A percentile compares a stretch with the other conserved stretches of the same genome.
phyloP scores from a whole-genome alignment of 1,140 invertebrate species.

The Saccostrea echinata region DNA sequence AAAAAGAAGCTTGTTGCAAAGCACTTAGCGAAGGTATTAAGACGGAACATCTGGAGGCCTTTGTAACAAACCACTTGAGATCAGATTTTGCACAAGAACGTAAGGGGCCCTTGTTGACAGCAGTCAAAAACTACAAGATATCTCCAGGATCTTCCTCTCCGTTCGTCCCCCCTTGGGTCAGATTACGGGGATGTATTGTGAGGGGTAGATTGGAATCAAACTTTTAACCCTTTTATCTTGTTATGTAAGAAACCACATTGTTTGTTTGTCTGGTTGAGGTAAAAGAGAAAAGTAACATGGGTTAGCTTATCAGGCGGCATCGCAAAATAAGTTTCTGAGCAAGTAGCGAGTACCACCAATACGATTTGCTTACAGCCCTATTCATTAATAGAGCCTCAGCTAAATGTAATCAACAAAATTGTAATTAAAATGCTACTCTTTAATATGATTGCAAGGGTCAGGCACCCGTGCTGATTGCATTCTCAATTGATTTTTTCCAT shows the following conservation, averaged over 20 bases:
- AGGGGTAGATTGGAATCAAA: conserved; percentile 10
- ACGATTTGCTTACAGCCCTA: background rate
- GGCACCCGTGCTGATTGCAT: background rate
- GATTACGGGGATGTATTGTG: background rate
- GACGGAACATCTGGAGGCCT: conserved; percentile 3
- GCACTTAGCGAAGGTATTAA: conserved; percentile 1
- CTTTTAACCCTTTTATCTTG: conserved; percentile 17
- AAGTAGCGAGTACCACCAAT: background rate
- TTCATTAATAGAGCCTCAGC: background rate
- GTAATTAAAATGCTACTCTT: background rate
- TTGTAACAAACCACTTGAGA: background rate
- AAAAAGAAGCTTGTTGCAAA: background rate
- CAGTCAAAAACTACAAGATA: background rate
- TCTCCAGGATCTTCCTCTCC: background rate
- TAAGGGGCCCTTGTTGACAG: background rate
- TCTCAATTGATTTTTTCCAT: background rate
- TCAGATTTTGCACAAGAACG: background rate
- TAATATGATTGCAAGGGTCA: background rate
- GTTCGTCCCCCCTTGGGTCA: background rate
- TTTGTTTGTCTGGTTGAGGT: conserved; percentile 18
- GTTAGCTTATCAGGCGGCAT: background rate
- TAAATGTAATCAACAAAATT: background rate
- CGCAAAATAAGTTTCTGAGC: background rate
- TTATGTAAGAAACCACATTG: background rate
- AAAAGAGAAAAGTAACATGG: background rate